phyloP scores from a whole-genome alignment of 2,888 invertebrate species.

The Mimachlamys varia region DNA sequence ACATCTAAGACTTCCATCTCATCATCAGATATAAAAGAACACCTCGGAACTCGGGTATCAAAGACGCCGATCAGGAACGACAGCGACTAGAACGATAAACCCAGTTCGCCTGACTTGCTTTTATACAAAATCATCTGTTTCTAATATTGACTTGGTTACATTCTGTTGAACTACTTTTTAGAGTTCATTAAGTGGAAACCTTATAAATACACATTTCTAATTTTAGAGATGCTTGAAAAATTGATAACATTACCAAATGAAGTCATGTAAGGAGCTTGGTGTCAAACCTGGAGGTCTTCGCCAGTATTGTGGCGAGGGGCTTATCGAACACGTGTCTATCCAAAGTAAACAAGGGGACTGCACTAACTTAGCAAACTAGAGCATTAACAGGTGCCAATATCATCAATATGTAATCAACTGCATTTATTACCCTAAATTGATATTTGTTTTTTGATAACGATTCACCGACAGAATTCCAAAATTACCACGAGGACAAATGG shows the following conservation, averaged over 20 bases:
- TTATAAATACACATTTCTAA: conserved; percentile 19
- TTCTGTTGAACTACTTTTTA: neutral
- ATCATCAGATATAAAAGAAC: no score
- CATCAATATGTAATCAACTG: neutral
- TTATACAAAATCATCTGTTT: neutral
- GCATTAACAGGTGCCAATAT: neutral
- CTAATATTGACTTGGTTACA: neutral
- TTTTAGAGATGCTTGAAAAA: conserved; percentile 7
- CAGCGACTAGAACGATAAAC: neutral
- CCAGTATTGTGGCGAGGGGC: neutral
- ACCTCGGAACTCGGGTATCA: no score
- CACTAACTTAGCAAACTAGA: neutral
- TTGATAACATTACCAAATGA: conserved; percentile 12
- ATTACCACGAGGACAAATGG: neutral
- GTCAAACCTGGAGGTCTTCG: neutral
- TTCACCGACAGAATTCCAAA: neutral
- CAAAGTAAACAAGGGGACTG: neutral
- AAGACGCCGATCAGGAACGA: no score
- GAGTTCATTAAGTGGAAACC: neutral
- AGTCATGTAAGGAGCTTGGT: neutral
- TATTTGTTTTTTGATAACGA: neutral
- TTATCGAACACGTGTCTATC: neutral
- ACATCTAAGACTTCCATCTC: no score
- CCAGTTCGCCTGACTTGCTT: neutral
- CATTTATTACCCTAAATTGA: neutral